A percentile compares a stretch with the other conserved stretches of the same genome.
Evolutionary conservation across 2,797 vertebrate genomes (phyloP).

Genomic region (Sebastes baramenuke): DNA sequence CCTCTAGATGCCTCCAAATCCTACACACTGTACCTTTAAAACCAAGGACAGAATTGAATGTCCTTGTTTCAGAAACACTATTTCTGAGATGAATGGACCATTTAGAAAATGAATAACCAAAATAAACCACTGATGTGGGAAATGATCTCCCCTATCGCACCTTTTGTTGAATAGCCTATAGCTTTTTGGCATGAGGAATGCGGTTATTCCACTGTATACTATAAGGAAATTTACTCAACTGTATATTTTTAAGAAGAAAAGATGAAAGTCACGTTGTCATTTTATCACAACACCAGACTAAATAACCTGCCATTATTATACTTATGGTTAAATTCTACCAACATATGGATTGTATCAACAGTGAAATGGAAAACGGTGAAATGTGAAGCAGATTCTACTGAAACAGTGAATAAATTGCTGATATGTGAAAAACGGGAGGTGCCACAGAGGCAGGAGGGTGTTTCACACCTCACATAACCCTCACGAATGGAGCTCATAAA

Average conservation of each 20-base stretch:
- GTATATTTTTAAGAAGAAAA: background rate
- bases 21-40: too few relatives aligned
- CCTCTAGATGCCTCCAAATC: too few relatives aligned
- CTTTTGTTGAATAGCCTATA: background rate
- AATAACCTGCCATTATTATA: background rate
- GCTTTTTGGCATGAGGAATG: background rate
- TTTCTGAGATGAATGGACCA: background rate
- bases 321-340: background rate
- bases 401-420: conserved; percentile 14
- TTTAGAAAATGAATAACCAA: background rate
- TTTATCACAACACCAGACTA: background rate
- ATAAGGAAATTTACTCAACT: background rate
- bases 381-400: background rate
- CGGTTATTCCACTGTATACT: background rate
- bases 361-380: background rate
- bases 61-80: background rate
- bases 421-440: conserved; percentile 7
- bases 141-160: background rate
- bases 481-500: conserved; percentile 33
- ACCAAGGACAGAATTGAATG: background rate
- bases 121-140: background rate
- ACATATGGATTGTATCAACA: background rate
- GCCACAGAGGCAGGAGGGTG: background rate
- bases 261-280: background rate
- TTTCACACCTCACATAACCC: conserved; percentile 45